Evolutionary conservation across 2,797 vertebrate species (phyloP), one percentile per base, ranked within the genome.

Genomic region (Eulemur rubriventer): DNA sequence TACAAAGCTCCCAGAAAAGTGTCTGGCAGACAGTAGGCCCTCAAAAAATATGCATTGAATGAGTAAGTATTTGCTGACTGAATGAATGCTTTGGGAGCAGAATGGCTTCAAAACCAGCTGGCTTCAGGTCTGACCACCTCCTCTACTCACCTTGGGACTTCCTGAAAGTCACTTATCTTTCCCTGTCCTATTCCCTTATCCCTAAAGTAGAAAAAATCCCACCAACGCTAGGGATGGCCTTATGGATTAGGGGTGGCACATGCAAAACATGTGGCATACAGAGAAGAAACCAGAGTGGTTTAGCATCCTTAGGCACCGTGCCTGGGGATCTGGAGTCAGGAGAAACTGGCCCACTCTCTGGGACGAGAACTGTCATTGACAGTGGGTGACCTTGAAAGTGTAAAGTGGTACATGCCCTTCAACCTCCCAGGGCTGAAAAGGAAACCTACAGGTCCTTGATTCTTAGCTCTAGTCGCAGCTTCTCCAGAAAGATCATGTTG

Each of bases 221-320:
- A 52, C 18, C 6, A n/a, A 52, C 1, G 0, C 1, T 18, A 18
- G 59, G 20, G 9, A 33, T 1, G 33, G 52, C 50, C 35, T 50
- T 33, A 7, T 9, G 30, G 61, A 35, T 65, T 70, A 82, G 28
- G 28, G 69, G 81, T 4, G 26, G 22, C 5, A 52, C 16, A 6
- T 22, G 6, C 26, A 17, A 91, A 88, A 17, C 48, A 28, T 12
- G 18, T 6, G 28, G 26, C 8, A 1, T 16, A 18, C 1, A 0
- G 7, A 84, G 33, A 93, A 70, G 87, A 69, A 55, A n/a, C 4
- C 38, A 33, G 38, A 38, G 30, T 22, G 3, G 13, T 14, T 43
- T 52, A 59, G 43, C 17, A 30, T 4, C 33, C 41, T 78, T 48
- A 76, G 22, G 28, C 2, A 46, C 35, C 1, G 0, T 5, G 20